phyloP scores from a whole-genome alignment of 2,113 vertebrate species.

The Hemicordylus capensis region DNA sequence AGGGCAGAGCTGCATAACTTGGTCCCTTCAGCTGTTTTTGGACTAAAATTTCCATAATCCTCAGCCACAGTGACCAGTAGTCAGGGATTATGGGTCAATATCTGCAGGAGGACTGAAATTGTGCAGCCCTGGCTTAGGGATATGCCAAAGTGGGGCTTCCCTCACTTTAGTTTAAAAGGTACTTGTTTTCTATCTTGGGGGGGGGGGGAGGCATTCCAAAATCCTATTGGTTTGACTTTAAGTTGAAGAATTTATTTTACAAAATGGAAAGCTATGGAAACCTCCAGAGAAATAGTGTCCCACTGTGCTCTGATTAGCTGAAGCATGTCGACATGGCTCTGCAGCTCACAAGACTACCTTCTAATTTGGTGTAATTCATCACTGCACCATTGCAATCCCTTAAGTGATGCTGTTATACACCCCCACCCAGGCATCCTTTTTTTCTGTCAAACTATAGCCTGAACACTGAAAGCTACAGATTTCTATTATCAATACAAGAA shows the following conservation, averaged over 20 bases:
- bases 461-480: background rate
- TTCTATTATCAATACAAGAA: conserved; percentile 12
- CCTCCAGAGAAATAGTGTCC: background rate
- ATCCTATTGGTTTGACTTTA: background rate
- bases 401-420: background rate
- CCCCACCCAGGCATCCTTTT: background rate
- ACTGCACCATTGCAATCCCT: background rate
- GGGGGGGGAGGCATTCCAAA: background rate
- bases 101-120: too few species aligned
- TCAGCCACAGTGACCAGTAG: too few species aligned
- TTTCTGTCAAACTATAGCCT: background rate
- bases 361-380: background rate
- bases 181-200: background rate
- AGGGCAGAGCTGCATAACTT: too few species aligned
- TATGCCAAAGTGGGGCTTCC: background rate
- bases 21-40: too few species aligned
- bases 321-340: background rate
- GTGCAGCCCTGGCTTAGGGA: background rate
- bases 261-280: background rate
- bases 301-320: background rate
- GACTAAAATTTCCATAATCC: too few species aligned
- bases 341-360: background rate
- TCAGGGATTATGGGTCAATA: too few species aligned
- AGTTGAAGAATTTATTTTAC: background rate
- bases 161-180: background rate